phyloP scores from a whole-genome alignment of 2,888 invertebrate species.

The Diarsia rubi region DNA sequence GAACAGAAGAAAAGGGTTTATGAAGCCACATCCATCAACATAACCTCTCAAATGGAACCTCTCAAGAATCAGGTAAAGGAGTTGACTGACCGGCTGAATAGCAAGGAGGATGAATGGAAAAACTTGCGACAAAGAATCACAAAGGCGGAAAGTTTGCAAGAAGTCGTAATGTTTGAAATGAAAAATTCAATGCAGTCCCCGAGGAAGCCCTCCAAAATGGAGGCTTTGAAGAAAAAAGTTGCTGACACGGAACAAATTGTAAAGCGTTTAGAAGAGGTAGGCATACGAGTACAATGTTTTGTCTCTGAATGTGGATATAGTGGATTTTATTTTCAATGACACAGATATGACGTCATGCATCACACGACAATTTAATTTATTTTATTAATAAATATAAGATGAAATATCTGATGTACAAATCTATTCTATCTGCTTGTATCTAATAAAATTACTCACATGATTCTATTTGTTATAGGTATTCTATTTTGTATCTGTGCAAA shows the following conservation, averaged over 20 bases:
- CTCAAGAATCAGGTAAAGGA: conserved; percentile 89
- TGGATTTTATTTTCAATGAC: neutral
- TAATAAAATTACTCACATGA: neutral
- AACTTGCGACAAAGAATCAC: conserved; percentile 89
- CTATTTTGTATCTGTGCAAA: neutral
- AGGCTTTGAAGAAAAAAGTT: conserved; percentile 91
- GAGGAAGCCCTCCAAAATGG: conserved; percentile 90
- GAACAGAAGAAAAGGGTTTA: conserved; percentile 93
- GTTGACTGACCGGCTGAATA: conserved; percentile 88
- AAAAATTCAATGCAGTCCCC: conserved; percentile 89
- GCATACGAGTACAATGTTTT: conserved; percentile 40
- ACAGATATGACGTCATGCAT: neutral
- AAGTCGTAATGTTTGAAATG: conserved; percentile 89
- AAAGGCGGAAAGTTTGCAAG: conserved; percentile 89
- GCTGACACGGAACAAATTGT: conserved; percentile 91
- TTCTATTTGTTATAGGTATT: conserved; percentile 4
- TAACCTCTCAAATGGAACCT: conserved; percentile 90
- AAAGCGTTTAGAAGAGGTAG: conserved; percentile 87
- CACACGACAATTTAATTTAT: neutral
- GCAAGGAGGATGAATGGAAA: conserved; percentile 90
- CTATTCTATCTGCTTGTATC: neutral
- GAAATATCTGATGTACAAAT: conserved; percentile 9
- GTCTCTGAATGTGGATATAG: neutral
- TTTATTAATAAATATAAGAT: conserved; percentile 16
- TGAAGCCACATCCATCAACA: conserved; percentile 92